phyloP scores from a whole-genome alignment of 2,888 invertebrate species.

The Temnothorax rugatulus region DNA sequence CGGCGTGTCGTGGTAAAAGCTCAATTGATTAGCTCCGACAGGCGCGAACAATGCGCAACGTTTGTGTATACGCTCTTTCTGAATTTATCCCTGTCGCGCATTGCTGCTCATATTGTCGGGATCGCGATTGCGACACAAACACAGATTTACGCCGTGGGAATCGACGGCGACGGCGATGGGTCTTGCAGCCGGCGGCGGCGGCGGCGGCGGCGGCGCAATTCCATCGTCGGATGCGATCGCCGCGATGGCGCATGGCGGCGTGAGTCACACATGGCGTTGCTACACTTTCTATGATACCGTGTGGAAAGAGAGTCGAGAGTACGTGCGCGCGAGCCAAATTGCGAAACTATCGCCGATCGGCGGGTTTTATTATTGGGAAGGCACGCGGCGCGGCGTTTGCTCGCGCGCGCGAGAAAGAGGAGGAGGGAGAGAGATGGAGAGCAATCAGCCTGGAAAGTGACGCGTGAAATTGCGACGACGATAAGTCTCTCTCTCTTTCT shows the following conservation, averaged over 20 bases:
- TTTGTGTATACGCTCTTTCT: background rate
- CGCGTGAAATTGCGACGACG: slow-evolving; percentile 53
- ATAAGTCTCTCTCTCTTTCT: slow-evolving; percentile 4
- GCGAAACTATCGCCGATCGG: slow-evolving; percentile 53
- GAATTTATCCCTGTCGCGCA: background rate
- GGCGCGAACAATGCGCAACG: slow-evolving; percentile 8
- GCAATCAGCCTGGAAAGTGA: slow-evolving; percentile 50
- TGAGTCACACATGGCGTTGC: slow-evolving; percentile 70
- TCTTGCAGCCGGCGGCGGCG: slow-evolving; percentile 19
- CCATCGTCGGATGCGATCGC: slow-evolving; percentile 63
- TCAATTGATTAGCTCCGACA: background rate
- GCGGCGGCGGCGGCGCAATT: slow-evolving; percentile 40
- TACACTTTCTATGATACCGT: slow-evolving; percentile 71
- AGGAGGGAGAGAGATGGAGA: background rate
- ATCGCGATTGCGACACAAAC: slow-evolving; percentile 72
- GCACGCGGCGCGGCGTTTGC: background rate
- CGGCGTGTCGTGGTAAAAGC: background rate
- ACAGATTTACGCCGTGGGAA: slow-evolving; percentile 76
- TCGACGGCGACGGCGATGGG: slow-evolving; percentile 59
- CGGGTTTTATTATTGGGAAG: slow-evolving; percentile 64
- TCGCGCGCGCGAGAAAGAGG: background rate
- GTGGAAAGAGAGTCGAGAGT: slow-evolving; percentile 58
- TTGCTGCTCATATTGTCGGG: slow-evolving; percentile 60
- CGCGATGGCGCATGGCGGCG: slow-evolving; percentile 68
- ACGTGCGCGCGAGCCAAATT: slow-evolving; percentile 59